Evolutionary conservation across 2,797 vertebrate species (phyloP), one percentile per base, ranked within the genome.

Genomic region (Bufotes viridis): DNA sequence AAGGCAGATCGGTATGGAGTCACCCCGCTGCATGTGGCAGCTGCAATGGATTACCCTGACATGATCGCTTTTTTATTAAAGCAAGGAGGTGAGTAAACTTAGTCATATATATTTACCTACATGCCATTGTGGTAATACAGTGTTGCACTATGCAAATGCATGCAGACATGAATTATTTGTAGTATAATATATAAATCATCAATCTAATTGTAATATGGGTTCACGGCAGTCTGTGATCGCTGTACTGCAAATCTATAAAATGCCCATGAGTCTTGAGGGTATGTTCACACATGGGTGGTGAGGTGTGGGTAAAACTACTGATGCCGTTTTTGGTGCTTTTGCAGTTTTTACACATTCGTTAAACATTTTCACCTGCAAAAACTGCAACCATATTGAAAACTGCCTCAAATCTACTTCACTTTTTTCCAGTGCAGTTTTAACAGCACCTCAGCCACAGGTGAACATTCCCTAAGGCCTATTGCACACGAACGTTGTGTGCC

Each of bases 1-100:
- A 84, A 70, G 26, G 3, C 74, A 12, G 90, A 90, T 67, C 42
- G 81, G 17, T 87, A 74, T 72, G 90, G 90, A 9, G 51, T 88
- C 5, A 90, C 88, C 26, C 90, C 90, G 24, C 55, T 90, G 60
- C 90, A 90, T 14, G 86, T 90, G 80, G 88, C 90, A 20, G 88
- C 90, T 61, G 90, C 90, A 11, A 22, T 80, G 80, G 87, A 90
- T 81, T 90, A 90, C 51, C 29, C 90, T 7, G 88, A 90, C 17
- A 90, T 90, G 88, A 82, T 90, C 49, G 72, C 18, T 22, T 79
- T 90, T 10, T 81, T 90, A 80, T 63, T 90, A 51, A 85, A 84
- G 22, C 26, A 79, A 12, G 63, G 79, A 80, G 90, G 90, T 90
- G 76, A 82, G 85, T 29, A 80, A 61, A 22, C 8, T 10, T 75